Conservation (phyloP, 2,113 vertebrate genomes). For the Sciurus niger region DNA sequence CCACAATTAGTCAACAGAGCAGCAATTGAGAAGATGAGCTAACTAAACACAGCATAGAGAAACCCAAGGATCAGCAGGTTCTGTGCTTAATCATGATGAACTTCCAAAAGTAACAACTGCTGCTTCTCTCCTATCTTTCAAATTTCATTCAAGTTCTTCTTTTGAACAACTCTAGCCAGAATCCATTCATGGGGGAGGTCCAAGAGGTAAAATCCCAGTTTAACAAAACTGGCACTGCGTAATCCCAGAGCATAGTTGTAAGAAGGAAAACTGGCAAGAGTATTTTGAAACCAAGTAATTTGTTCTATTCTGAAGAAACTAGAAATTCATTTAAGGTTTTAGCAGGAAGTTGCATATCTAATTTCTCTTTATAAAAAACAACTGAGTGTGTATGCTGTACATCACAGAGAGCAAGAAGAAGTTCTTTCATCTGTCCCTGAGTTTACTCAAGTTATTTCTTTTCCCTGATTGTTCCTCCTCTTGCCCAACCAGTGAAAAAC, state of each 20-base stretch:
- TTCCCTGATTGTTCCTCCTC: not conserved
- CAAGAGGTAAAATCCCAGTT: not conserved
- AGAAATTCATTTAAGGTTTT: not conserved
- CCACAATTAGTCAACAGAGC: not conserved
- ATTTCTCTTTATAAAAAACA: conserved; percentile 28
- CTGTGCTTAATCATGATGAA: not conserved
- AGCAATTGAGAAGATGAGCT: not conserved
- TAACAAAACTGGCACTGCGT: not conserved
- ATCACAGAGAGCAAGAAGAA: not conserved
- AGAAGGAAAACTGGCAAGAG: not conserved
- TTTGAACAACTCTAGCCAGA: not conserved
- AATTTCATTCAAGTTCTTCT: not conserved
- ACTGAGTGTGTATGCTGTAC: not conserved
- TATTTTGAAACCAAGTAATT: not conserved
- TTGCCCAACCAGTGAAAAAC: not conserved
- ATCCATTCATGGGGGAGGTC: not conserved
- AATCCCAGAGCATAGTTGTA: not conserved
- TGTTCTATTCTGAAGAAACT: not conserved
- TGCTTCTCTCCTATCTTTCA: not conserved
- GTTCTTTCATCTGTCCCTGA: not conserved
- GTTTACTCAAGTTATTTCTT: not conserved
- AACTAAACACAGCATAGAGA: not conserved
- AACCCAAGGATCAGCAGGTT: not conserved
- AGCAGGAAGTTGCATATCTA: not conserved
- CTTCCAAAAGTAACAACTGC: not conserved